Percentiles rank a stretch among this genome's conserved stretches.
Evolutionary conservation across 2,797 vertebrate species (phyloP).

Genomic region (Coluber constrictor): DNA sequence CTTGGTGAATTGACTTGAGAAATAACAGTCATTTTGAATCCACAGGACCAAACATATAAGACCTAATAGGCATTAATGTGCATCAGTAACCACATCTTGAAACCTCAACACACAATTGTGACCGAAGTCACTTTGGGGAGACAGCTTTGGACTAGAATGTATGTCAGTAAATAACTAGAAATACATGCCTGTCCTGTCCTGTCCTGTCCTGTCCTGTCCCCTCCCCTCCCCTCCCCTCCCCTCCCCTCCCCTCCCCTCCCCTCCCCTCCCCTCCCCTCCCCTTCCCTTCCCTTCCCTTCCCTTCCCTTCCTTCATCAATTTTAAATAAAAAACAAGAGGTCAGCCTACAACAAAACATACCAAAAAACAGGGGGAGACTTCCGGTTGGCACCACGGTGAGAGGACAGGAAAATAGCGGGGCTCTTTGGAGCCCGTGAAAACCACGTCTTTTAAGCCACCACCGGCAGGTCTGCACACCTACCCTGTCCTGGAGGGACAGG

Average conservation of each 20-base stretch:
- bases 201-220: no score
- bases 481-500: no score
- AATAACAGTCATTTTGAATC: accelerated
- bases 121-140: background rate
- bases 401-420: no score
- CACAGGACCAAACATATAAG: background rate
- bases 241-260: accelerated
- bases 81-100: background rate
- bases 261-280: no score
- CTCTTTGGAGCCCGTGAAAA: no score
- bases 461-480: no score
- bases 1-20: background rate
- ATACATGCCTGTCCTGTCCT: no score
- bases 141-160: background rate
- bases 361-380: background rate
- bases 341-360: background rate
- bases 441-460: no score
- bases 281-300: background rate
- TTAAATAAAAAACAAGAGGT: background rate
- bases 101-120: background rate
- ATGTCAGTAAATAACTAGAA: background rate
- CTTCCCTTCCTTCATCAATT: background rate
- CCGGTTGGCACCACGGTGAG: no score
- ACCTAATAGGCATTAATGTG: background rate
- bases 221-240: no score